Base-by-base conservation (phyloP, 2,113 vertebrate genomes). In the Aplodontia rufa region DNA sequence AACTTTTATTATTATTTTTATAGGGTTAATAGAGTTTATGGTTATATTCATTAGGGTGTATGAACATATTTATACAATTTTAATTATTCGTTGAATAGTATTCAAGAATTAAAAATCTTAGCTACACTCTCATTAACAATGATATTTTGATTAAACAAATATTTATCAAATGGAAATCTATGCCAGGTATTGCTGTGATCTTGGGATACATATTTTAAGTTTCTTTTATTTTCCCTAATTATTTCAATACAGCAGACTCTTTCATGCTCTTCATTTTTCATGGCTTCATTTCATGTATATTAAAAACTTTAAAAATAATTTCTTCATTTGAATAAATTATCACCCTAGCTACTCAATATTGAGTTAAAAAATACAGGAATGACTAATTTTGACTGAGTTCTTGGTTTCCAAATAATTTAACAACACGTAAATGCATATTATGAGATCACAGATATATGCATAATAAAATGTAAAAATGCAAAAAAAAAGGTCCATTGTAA, bases 351-450 rank as follows among this genome's bases (percentile, higher is more conserved):
- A 14, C 45, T 93, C 3, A 79, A 8, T 49, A 62, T 79, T 3
- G 62, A 93, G 26, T 89, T 53, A 1, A 64, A 78, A 76, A 72
- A 90, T 9, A 75, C 7, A 60, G 24, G 24, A 80, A 20, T 51
- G 30, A 82, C 13, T 64, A 42, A 78, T 83, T 96, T 40, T 91
- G 37, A 92, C 45, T 87, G 26, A 74, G 60, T 71, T 76, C 26
- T 94, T 90, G 30, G 90, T 47, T 90, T 82, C 11, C 20, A 96
- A 16, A 13, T 28, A 75, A 88, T 96, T 80, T 95, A 76, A 58
- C 22, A 87, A 8, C 8, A 69, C 45, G 3, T 45, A 64, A 1
- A 79, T 58, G 37, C 68, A 53, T 55, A 45, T 85, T 75, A 85
- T 45, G 35, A 87, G 32, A 74, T 66, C 32, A 68, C 26, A 95